Percentiles rank a stretch among this genome's conserved stretches.
Conservation (phyloP, 2,888 invertebrate genomes). For the Meliscaeva auricollis region DNA sequence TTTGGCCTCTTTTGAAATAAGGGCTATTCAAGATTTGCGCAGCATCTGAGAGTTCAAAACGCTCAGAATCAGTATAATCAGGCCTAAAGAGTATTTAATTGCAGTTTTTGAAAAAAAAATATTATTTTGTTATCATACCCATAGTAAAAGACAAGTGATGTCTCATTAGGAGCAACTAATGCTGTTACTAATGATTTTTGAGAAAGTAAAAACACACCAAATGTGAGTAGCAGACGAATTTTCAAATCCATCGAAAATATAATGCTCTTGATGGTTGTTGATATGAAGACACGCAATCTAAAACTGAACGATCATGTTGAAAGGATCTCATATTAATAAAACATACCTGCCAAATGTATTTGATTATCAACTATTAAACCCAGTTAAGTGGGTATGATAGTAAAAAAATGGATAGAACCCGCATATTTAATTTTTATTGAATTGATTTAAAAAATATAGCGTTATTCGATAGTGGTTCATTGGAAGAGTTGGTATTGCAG, state of each 20-base stretch:
- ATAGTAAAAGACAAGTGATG: slow-evolving; percentile 55
- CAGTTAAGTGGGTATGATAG: slow-evolving; percentile 14
- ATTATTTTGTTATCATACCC: slow-evolving; percentile 26
- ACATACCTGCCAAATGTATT: too few relatives aligned
- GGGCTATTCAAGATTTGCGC: slow-evolving; percentile 35
- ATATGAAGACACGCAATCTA: background rate
- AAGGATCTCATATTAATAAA: background rate
- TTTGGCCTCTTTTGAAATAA: slow-evolving; percentile 77
- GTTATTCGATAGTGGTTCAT: background rate
- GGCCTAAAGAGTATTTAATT: slow-evolving; percentile 37
- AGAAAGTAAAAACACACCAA: background rate
- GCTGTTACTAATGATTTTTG: background rate
- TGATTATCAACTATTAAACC: background rate
- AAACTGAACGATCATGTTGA: slow-evolving; percentile 3
- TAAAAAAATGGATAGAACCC: background rate
- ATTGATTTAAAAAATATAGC: background rate
- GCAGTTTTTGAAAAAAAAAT: background rate
- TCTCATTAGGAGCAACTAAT: slow-evolving; percentile 17
- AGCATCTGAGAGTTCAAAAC: slow-evolving; percentile 50
- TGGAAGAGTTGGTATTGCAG: background rate
- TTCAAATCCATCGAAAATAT: slow-evolving; percentile 6
- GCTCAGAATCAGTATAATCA: slow-evolving; percentile 13
- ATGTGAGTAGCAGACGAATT: background rate
- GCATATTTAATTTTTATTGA: background rate
- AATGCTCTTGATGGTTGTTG: slow-evolving; percentile 3